Evolutionary conservation across 35 echinoderm and acorn worm genomes (phyloP).

Genomic region (Apostichopus parvimensis): DNA sequence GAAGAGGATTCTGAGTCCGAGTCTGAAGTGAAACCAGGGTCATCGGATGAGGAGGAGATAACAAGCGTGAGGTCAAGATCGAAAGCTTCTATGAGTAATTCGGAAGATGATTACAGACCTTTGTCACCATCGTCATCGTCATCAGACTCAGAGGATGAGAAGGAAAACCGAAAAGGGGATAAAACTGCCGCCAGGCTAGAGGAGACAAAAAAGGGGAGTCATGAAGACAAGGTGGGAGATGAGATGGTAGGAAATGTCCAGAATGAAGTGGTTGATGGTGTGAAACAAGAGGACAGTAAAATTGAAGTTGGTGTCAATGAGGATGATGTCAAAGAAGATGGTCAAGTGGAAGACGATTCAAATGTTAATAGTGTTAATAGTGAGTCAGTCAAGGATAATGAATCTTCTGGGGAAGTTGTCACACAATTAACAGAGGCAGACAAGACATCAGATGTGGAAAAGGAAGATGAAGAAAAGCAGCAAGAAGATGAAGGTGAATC

Average conservation of each 20-base stretch:
- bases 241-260: background rate
- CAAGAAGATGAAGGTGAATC: background rate
- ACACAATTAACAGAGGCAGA: too few species aligned
- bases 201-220: background rate
- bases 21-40: constrained; percentile 14
- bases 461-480: background rate
- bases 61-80: constrained; percentile 39
- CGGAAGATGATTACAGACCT: constrained; percentile 28
- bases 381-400: background rate
- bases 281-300: background rate
- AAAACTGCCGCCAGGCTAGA: background rate
- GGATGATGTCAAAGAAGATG: background rate
- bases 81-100: constrained; percentile 34
- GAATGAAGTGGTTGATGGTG: background rate
- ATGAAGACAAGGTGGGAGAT: background rate
- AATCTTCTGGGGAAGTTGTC: background rate
- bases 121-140: background rate
- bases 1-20: constrained; percentile 37
- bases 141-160: constrained; percentile 43
- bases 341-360: background rate
- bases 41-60: constrained; percentile 42
- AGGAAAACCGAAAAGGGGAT: background rate
- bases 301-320: background rate
- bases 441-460: background rate
- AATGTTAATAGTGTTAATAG: background rate